Base-by-base conservation (phyloP, 64 coral and sea anemone species). In the Pachyseris speciosa region DNA sequence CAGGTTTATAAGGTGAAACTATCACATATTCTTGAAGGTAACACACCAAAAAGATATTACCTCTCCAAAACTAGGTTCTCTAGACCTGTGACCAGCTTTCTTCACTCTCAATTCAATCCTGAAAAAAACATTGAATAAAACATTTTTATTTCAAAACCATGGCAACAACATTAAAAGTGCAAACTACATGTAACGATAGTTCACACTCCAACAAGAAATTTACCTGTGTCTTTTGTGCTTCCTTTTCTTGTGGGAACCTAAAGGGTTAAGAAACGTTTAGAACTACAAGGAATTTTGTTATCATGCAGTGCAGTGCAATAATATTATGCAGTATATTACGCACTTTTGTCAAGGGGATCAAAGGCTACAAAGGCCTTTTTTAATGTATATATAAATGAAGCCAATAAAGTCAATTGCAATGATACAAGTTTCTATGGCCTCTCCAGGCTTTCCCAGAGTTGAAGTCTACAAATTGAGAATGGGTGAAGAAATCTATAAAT, bases 211-310 rank as follows among this genome's bases (percentile, higher is more conserved):
- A 39, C 12, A 39, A 37, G 4, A 37, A 27, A 48, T 12, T 55
- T 72, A 91, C 90, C 83, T 92, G n/a, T 86, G 90, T 52, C 86
- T 63, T 60, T 94, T 94, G 36, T 94, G 87, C 64, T 94, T 94
- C 49, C 92, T 83, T 50, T 94, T 94, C 69, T 94, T 94, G 37
- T 94, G 92, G 25, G 86, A 84, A 19, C 86, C 92, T 94, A 32
- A 36, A 85, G 22, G 24, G 24, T 28, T 7, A 9, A 3, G 27
- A 61, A 61, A 27, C 7, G 58, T n/a, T n/a, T n/a, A 61, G 58
- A 6, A 9, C 22, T 5, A 29, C 2, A 12, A 3, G 19, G 50
- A 19, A 55, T 55, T 45, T 6, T 45, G 43, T 45, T 6, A 4
- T 45, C 11, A 45, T 45, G n/a, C n/a, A n/a, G n/a, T n/a, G n/a